These are phyloP conservation scores for Hylyphantes graminicola DNA, from an alignment of 1,140 invertebrate species.

Conservation along the genomic window DNA sequence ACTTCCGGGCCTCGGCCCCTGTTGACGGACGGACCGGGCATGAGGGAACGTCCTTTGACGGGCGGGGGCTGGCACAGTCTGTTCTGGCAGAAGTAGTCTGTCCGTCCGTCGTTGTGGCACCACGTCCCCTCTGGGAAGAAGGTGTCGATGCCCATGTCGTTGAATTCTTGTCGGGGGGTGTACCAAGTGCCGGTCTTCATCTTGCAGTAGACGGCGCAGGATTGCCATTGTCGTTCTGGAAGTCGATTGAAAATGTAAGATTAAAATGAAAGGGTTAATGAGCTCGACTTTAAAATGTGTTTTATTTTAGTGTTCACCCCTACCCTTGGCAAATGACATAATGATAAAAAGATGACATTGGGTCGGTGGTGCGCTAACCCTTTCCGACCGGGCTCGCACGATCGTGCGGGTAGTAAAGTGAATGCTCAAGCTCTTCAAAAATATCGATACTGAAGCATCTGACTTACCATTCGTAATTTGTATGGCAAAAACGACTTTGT, in stretches of 20 bases:
- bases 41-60: constrained; percentile 31
- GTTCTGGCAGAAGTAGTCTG: constrained; percentile 79
- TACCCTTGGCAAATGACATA: too few species aligned
- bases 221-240: constrained; percentile 77
- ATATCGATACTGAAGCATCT: too few species aligned
- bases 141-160: constrained; percentile 77
- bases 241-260: constrained; percentile 28
- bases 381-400: too few species aligned
- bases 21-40: not conserved
- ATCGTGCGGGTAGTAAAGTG: too few species aligned
- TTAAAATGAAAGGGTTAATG: too few species aligned
- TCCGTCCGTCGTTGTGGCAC: constrained; percentile 76
- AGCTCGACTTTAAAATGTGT: too few species aligned
- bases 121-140: constrained; percentile 85
- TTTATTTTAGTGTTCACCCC: too few species aligned
- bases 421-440: too few species aligned
- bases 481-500: too few species aligned
- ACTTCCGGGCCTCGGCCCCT: constrained; percentile 39
- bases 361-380: too few species aligned
- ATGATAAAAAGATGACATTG: too few species aligned
- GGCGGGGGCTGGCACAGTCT: constrained; percentile 78
- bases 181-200: constrained; percentile 76
- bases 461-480: too few species aligned
- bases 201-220: constrained; percentile 80
- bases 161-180: constrained; percentile 78